phyloP scores from a whole-genome alignment of 2,888 invertebrate genomes.

The Bugulina stolonifera region DNA sequence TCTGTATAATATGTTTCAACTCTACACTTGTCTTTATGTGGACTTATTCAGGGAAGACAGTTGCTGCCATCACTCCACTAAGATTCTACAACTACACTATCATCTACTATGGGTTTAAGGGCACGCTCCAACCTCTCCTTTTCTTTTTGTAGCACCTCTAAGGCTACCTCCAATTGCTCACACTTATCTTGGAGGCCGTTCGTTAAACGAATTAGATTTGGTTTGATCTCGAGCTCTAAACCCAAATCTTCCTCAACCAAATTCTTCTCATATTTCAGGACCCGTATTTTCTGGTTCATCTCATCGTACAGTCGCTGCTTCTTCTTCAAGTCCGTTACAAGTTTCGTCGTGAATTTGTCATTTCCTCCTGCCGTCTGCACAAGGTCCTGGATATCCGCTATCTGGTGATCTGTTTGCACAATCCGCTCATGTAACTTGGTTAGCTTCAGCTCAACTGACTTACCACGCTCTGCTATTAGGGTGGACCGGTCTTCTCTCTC shows the following conservation, averaged over 20 bases:
- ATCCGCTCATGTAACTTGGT: background rate
- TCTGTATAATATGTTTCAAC: too few relatives aligned
- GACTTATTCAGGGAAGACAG: too few relatives aligned
- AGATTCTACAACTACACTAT: background rate
- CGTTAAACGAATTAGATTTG: slow-evolving; percentile 3
- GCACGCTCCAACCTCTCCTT: background rate
- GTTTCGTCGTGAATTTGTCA: background rate
- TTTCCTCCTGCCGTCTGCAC: background rate
- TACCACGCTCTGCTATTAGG: background rate
- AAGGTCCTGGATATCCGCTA: background rate
- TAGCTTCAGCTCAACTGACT: background rate
- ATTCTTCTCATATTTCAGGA: background rate
- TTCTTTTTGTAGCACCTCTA: background rate
- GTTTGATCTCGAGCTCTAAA: slow-evolving; percentile 7
- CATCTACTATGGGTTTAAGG: background rate
- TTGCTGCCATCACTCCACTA: too few relatives aligned
- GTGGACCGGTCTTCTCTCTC: background rate
- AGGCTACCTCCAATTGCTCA: background rate
- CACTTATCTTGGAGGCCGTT: slow-evolving; percentile 6
- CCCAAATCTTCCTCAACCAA: slow-evolving; percentile 12
- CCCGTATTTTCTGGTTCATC: background rate
- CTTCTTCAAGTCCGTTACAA: background rate
- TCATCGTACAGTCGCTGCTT: slow-evolving; percentile 5
- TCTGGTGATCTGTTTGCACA: background rate
- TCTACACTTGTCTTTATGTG: too few relatives aligned